Percentiles rank a stretch among this genome's conserved stretches.
Conservation (phyloP, 2,888 invertebrate species). For the Microctonus hyperodae region DNA sequence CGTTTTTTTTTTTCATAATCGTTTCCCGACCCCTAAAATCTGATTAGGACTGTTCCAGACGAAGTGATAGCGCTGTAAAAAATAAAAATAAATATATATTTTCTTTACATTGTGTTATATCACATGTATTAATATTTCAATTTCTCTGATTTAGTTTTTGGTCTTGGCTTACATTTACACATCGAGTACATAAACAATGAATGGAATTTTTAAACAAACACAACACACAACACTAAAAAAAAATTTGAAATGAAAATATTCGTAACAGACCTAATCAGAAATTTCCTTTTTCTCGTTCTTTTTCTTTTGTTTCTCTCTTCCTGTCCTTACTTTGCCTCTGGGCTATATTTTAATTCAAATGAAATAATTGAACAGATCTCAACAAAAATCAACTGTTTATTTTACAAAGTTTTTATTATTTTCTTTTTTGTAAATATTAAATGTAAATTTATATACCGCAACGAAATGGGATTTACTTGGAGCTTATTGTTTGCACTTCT, state of each 20-base stretch:
- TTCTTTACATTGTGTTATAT: conserved; percentile 6
- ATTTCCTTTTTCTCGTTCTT: conserved; percentile 42
- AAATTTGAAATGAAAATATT: conserved; percentile 46
- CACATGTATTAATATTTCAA: background rate
- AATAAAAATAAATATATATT: conserved; percentile 32
- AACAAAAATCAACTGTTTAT: background rate
- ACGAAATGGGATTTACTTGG: conserved; percentile 3
- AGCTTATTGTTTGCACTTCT: conserved; percentile 1
- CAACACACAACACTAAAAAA: conserved; percentile 26
- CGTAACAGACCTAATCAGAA: conserved; percentile 62
- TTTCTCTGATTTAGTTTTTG: background rate
- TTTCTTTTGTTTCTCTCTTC: background rate
- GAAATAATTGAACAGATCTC: background rate
- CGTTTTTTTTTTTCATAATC: conserved; percentile 48
- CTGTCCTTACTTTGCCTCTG: background rate
- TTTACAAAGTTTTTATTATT: background rate
- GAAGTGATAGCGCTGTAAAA: conserved; percentile 47
- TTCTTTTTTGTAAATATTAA: background rate
- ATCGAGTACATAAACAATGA: background rate
- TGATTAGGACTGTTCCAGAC: conserved; percentile 65
- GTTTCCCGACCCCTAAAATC: conserved; percentile 56
- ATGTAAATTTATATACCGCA: background rate
- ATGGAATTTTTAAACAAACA: background rate
- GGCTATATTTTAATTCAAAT: background rate
- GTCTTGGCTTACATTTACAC: background rate